These are phyloP conservation scores for Oophaga sylvatica DNA, from an alignment of 2,797 vertebrate genomes.

Conservation along the genomic window DNA sequence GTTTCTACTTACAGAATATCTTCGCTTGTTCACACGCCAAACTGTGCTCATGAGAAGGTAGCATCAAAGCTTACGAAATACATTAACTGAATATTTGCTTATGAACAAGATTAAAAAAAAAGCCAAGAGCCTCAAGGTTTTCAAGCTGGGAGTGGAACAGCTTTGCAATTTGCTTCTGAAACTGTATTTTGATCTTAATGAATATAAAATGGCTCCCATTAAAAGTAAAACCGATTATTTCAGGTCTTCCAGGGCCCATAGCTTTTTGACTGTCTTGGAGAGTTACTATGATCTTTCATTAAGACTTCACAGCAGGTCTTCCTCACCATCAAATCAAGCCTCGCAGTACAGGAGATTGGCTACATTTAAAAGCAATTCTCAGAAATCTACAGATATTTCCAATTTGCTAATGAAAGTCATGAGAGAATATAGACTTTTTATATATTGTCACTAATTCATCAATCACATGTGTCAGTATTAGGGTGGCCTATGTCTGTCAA, in stretches of 20 bases:
- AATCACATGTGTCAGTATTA: slow-evolving; percentile 81
- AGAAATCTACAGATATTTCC: slow-evolving; percentile 96
- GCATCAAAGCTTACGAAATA: slow-evolving; percentile 92
- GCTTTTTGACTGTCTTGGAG: slow-evolving; percentile 98
- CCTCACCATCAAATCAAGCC: slow-evolving; percentile 85
- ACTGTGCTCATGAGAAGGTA: slow-evolving; percentile 85
- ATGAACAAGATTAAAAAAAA: slow-evolving; percentile 88
- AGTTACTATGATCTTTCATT: slow-evolving; percentile 99
- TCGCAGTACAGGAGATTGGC: slow-evolving; percentile 91
- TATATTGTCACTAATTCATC: slow-evolving; percentile 80
- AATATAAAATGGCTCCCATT: slow-evolving; percentile 99
- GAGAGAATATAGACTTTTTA: slow-evolving; percentile 83
- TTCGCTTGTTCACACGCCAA: slow-evolving; percentile 81
- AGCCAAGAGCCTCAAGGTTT: slow-evolving; percentile 87
- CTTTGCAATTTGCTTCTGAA: slow-evolving; percentile 98
- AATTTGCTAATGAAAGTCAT: slow-evolving; percentile 92
- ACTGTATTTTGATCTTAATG: slow-evolving; percentile 99
- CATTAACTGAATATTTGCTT: slow-evolving; percentile 91
- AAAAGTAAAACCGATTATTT: slow-evolving; percentile 98
- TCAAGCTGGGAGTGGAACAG: slow-evolving; percentile 98
- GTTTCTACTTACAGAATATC: slow-evolving; percentile 69
- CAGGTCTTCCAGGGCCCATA: slow-evolving; percentile 87
- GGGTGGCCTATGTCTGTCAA: slow-evolving; percentile 75
- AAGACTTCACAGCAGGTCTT: slow-evolving; percentile 94
- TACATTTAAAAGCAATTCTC: slow-evolving; percentile 98